Evolutionary conservation across 2,888 invertebrate species (phyloP), one percentile per base, ranked within the genome.

Genomic region (Xestia c-nigrum): DNA sequence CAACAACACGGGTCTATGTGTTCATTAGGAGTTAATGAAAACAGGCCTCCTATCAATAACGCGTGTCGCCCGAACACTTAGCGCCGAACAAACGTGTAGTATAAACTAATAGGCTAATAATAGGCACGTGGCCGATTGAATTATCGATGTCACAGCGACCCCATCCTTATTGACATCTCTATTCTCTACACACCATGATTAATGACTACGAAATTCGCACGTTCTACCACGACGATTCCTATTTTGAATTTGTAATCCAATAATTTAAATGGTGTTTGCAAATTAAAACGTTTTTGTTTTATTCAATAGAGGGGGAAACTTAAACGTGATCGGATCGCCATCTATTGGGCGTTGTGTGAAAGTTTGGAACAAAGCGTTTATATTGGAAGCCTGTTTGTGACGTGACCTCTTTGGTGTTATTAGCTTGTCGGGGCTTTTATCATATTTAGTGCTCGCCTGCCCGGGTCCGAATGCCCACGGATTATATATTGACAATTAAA

Each of bases 141-240:
- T 91, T 92, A 91, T 90, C 92, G 91, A 91, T 86, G 81, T 84
- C 78, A 80, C 84, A 81, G 77, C 83, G 76, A 74, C 73, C 78
- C 78, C 89, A 76, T 84, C 90, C 88, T 84, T 90, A 88, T 69
- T 78, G 80, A 83, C 85, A 87, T 77, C 77, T 70, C 87, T 87
- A 85, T 88, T 69, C 87, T 87, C 85, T 88, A 84, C 86, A 78
- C 80, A 89, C 88, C 80, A 89, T 92, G 92, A 93, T 93, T 91
- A 92, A 92, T 92, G 88, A 90, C 88, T 88, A 86, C 83, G 85
- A 89, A 90, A 91, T 91, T 91, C 85, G 83, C 88, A 87, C 87
- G 88, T 88, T 91, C 87, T 85, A 87, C 87, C 84, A 84, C 81
- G 85, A 90, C 86, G 89, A 87, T 89, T 86, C 87, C 78, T 85